Percentiles rank a stretch among this genome's conserved stretches.
Conservation (phyloP, 2,113 vertebrate genomes). For the Odontophorus gujanensis region DNA sequence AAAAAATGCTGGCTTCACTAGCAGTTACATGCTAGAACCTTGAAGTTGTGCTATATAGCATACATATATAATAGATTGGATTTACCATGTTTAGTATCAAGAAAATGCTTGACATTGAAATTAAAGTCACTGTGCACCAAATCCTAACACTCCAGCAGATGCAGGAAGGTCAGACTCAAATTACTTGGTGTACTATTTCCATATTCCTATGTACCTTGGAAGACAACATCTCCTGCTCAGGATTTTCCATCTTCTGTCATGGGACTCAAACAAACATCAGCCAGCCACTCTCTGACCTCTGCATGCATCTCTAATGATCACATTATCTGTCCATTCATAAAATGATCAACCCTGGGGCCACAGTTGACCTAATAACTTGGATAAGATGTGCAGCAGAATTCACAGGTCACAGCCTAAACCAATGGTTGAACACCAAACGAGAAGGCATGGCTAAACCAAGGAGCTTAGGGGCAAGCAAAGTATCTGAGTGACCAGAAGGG, state of each 20-base stretch:
- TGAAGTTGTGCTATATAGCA: neutral
- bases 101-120: neutral
- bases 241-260: neutral
- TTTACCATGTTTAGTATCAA: neutral
- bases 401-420: too few relatives aligned
- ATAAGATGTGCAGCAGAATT: neutral
- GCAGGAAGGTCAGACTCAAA: neutral
- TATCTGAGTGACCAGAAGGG: too few relatives aligned
- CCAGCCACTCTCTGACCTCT: slow-evolving; percentile 6
- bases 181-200: neutral
- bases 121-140: neutral
- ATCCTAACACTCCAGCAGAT: neutral
- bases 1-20: neutral
- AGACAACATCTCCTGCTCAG: neutral
- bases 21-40: neutral
- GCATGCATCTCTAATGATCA: neutral
- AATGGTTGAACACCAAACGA: too few relatives aligned
- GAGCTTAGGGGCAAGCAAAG: too few relatives aligned
- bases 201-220: neutral
- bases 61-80: neutral
- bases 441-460: too few relatives aligned
- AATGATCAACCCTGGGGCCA: neutral
- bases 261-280: slow-evolving; percentile 15
- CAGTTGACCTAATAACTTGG: neutral
- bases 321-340: slow-evolving; percentile 22